Percentiles rank a stretch among this genome's conserved stretches.
phyloP scores from a whole-genome alignment of 2,113 vertebrate genomes.

The Mastomys coucha region DNA sequence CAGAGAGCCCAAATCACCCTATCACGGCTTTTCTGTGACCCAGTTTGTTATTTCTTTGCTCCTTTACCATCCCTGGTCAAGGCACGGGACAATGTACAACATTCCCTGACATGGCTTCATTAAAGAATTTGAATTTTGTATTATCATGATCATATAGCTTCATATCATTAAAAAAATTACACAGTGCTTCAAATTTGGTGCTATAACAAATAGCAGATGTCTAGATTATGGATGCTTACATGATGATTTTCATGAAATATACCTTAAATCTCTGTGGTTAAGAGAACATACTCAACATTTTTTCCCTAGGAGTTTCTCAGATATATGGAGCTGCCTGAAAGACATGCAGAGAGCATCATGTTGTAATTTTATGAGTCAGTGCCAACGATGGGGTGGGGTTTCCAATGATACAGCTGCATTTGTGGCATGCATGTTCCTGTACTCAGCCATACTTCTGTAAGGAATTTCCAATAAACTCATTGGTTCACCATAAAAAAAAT shows the following conservation, averaged over 20 bases:
- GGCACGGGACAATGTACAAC: background rate
- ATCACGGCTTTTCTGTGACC: background rate
- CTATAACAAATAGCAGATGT: background rate
- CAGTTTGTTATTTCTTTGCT: background rate
- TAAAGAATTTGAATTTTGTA: background rate
- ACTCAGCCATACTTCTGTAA: background rate
- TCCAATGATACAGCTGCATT: background rate
- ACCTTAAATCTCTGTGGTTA: background rate
- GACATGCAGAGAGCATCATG: background rate
- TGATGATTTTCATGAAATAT: background rate
- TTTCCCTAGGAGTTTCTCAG: background rate
- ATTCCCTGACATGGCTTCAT: background rate
- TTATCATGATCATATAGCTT: background rate
- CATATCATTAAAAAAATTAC: conserved; percentile 16
- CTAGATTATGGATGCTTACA: background rate
- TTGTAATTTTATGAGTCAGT: background rate
- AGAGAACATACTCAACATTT: background rate
- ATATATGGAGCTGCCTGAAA: background rate
- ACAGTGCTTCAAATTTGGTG: background rate
- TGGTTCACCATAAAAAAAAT: background rate
- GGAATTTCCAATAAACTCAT: background rate
- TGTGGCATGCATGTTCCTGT: background rate
- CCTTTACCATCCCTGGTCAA: background rate
- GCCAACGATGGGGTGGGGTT: background rate
- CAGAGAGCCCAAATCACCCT: background rate